These are phyloP conservation scores for Lophotriccus pileatus DNA, from an alignment of 2,797 vertebrate species.

Conservation along the genomic window DNA sequence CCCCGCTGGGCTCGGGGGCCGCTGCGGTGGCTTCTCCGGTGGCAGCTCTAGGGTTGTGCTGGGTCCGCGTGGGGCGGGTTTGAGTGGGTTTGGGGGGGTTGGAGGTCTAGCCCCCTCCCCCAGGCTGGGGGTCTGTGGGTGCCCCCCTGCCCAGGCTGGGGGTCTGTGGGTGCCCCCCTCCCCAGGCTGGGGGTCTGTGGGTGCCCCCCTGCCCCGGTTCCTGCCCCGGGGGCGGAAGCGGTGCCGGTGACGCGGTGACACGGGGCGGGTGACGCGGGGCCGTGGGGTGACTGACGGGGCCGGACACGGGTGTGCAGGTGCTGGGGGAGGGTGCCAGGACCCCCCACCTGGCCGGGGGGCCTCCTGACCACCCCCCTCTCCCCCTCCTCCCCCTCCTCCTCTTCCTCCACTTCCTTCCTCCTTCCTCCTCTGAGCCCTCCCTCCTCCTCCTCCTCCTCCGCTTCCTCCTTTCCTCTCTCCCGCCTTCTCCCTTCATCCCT, in stretches of 20 bases:
- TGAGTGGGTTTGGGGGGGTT: neutral
- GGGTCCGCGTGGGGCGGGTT: neutral
- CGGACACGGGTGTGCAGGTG: neutral
- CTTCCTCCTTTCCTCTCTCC: neutral
- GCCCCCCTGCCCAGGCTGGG: too few species aligned
- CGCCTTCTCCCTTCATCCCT: neutral
- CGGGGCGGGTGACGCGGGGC: neutral
- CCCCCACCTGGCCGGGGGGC: neutral
- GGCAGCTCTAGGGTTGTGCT: neutral
- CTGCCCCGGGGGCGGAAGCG: neutral
- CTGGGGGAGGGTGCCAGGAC: neutral
- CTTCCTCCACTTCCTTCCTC: neutral
- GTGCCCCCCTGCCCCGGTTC: neutral
- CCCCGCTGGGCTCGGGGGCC: neutral
- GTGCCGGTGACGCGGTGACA: neutral
- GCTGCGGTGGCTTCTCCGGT: neutral
- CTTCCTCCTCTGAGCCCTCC: neutral
- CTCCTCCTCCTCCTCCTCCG: neutral
- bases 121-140: too few species aligned
- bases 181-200: too few species aligned
- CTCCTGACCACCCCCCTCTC: neutral
- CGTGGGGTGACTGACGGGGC: neutral
- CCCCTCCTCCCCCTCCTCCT: too few species aligned
- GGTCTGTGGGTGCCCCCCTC: too few species aligned
- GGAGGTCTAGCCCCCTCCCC: neutral